phyloP scores from a whole-genome alignment of 2,888 invertebrate genomes.

The Lingula anatina region DNA sequence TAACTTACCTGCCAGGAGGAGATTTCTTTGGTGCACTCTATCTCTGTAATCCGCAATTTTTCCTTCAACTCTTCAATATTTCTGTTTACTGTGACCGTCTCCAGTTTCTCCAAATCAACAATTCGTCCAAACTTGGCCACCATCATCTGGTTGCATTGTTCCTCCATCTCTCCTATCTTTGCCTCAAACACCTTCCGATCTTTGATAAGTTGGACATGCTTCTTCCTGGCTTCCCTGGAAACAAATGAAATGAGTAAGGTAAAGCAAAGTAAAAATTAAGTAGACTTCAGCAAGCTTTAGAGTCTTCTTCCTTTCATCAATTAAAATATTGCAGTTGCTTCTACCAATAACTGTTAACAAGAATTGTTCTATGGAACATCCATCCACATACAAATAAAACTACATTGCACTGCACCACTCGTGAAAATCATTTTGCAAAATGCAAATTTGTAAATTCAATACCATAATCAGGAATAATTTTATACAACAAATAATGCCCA shows the following conservation, averaged over 20 bases:
- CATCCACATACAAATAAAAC: no score
- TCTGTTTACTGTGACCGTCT: slow-evolving; percentile 49
- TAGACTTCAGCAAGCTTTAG: background rate
- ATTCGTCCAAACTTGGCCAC: slow-evolving; percentile 48
- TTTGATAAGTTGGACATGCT: slow-evolving; percentile 47
- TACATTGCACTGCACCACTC: no score
- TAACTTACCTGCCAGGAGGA: slow-evolving; percentile 40
- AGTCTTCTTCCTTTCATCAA: no score
- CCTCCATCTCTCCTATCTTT: slow-evolving; percentile 43
- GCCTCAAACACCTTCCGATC: slow-evolving; percentile 43
- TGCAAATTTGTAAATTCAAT: no score
- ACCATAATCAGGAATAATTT: no score
- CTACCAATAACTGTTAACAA: no score
- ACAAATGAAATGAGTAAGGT: no score
- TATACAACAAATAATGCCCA: no score
- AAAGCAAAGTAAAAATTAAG: no score
- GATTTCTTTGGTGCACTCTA: slow-evolving; percentile 38
- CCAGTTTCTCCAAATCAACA: slow-evolving; percentile 50
- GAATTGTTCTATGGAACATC: no score
- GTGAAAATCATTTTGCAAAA: no score
- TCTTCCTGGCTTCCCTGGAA: slow-evolving; percentile 44
- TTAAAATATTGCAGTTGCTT: no score
- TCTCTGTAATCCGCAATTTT: slow-evolving; percentile 39
- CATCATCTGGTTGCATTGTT: slow-evolving; percentile 49
- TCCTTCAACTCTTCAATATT: slow-evolving; percentile 50